Base-by-base conservation (phyloP, 2,888 invertebrate genomes). In the Resseliella maxima region DNA sequence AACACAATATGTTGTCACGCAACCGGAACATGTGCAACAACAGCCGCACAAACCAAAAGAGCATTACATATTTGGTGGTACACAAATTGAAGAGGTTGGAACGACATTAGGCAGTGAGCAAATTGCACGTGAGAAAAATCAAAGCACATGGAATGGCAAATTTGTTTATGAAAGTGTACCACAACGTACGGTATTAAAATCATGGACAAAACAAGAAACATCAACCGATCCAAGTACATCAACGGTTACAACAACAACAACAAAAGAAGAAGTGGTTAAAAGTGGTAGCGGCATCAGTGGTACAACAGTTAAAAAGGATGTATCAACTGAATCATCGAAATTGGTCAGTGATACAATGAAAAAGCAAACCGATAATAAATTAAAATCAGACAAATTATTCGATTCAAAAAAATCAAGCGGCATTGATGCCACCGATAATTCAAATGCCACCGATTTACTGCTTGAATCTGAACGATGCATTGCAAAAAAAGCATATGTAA, bases 201-300 rank as follows among this genome's bases (percentile, higher is more conserved):
- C 85, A 85, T 45, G 45, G 45, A 41, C 45, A 18, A 45, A 45
- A 18, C 24, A 41, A 38, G n/a, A 6, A 27, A 85, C 45, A 24
- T 45, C 45, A 3, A 86, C 36, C 8, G 38, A 86, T 85, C 86
- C 21, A 21, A 64, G 64, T 59, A 64, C 38, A 90, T 89, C 87
- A 89, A 90, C 88, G 90, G 91, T 88, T 87, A 88, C 0, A 90
- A 91, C 86, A n/a, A 83, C 86, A 18, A 87, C 46, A n/a, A 86
- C 36, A 12, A 72, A 45, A n/a, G 64, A 50, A 18, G 86, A 72
- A 31, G 1, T 12, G 8, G 24, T 46, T 31, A 21, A 27, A 50
- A 45, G 18, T 21, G 24, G 31, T 12, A 85, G 3, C 0, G 38
- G n/a, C n/a, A n/a, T n/a, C n/a, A n/a, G 83, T 36, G 46, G 6